Conservation (phyloP, 2,113 vertebrate genomes). For the Empidonax traillii region DNA sequence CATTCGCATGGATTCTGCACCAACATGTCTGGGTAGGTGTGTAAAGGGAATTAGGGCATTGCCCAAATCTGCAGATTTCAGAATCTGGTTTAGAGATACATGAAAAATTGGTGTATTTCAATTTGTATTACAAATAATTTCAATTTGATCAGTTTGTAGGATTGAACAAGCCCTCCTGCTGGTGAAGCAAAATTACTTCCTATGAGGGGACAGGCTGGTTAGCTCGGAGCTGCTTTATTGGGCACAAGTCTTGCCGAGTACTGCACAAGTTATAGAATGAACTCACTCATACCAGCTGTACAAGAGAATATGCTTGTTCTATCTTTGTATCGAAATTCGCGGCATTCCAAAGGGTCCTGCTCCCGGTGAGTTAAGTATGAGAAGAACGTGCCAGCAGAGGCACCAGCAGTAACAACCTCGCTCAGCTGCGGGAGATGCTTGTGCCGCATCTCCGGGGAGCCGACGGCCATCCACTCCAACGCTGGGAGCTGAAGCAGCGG, state of each 20-base stretch:
- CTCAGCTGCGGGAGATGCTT: background rate
- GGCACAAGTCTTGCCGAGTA: background rate
- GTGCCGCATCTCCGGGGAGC: fast-evolving
- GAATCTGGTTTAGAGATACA: background rate
- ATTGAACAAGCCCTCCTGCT: background rate
- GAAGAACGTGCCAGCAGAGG: background rate
- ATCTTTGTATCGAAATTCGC: background rate
- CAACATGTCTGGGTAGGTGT: no score
- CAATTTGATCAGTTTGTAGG: background rate
- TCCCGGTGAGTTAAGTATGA: background rate
- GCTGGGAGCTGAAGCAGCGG: background rate
- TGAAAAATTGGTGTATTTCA: background rate
- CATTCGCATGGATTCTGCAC: background rate
- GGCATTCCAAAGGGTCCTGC: background rate
- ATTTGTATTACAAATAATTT: no score
- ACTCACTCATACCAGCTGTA: background rate
- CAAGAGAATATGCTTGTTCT: background rate
- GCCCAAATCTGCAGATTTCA: background rate
- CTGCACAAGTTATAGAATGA: background rate
- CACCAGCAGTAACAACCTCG: fast-evolving
- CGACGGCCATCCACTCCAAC: fast-evolving
- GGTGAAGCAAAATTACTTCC: background rate
- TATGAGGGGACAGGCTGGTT: background rate
- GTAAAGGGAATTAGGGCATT: background rate
- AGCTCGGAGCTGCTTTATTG: background rate